Base-by-base conservation (phyloP, 2,888 invertebrate genomes). In the Agapostemon virescens region DNA sequence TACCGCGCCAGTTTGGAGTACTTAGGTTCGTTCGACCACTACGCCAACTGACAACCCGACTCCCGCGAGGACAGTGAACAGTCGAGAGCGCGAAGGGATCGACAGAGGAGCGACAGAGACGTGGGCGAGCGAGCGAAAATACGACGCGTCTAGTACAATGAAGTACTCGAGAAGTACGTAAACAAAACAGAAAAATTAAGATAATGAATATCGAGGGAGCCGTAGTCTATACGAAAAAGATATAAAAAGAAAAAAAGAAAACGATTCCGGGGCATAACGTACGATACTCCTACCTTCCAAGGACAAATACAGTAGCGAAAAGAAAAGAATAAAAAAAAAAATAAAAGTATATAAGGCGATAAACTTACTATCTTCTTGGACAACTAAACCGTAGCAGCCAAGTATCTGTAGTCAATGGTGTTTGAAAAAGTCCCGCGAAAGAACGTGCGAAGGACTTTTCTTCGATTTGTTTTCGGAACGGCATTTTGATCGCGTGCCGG, bases 1-100 rank as follows among this genome's bases (percentile, higher is more conserved):
- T 99, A 99, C 94, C 96, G 98, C 90, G 99, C 99, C 82, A 98
- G 99, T 89, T 95, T 99, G 93, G 99, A 99, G 93, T 99, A 99
- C 94, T 95, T 99, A 93, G 98, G 98, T 89, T 98, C 98, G 36
- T 99, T 99, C 93, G 98, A 99, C 94, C 98, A 99, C 93, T 98
- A 98, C 94, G 95, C 97, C 93, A 97, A 97, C 95, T 97, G 95
- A 96, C 92, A 93, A 90, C 89, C 91, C 90, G 92, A 92, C 85
- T 87, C 88, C 74, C 92, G 92, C 84, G 92, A 92, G 87, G 88
- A 90, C 74, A 89, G 90, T 76, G 91, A 91, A 83, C 82, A 87
- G 76, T 87, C 88, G 71, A 89, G 92, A 40, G 90, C 90, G 75
- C 89, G 91, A 69, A 88, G 88, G 72, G 92, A 91, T 64, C 90